These are phyloP conservation scores for Drosophila littoralis DNA, from an alignment of 1,140 invertebrate species.

Conservation along the genomic window DNA sequence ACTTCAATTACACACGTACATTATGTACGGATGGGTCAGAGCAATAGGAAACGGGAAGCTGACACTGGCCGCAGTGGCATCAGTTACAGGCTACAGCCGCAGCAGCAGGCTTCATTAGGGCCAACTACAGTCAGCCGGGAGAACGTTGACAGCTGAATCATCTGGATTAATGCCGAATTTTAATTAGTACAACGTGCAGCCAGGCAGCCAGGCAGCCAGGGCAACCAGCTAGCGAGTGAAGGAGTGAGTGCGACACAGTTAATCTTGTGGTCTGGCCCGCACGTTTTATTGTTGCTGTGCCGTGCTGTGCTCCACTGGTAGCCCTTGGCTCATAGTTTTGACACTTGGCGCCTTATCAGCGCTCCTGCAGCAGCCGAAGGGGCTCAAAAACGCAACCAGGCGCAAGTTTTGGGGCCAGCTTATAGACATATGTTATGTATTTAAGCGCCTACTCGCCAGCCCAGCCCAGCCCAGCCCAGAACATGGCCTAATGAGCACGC, in stretches of 20 bases:
- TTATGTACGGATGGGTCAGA: conserved; percentile 3
- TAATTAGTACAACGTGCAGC: conserved; percentile 76
- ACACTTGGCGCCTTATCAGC: conserved; percentile 76
- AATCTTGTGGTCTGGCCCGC: conserved; percentile 56
- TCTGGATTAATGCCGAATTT: conserved; percentile 83
- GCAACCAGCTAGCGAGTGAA: neutral
- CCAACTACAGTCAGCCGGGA: conserved; percentile 19
- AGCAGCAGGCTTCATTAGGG: conserved; percentile 40
- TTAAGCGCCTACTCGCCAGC: neutral
- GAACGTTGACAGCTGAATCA: conserved; percentile 78
- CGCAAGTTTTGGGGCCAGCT: conserved; percentile 29
- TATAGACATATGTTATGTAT: neutral
- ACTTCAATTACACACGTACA: conserved; percentile 78
- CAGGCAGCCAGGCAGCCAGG: neutral
- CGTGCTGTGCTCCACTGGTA: neutral
- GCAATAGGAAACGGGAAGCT: neutral
- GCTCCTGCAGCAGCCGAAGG: conserved; percentile 46
- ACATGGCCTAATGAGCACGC: conserved; percentile 46
- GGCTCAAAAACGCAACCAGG: conserved; percentile 46
- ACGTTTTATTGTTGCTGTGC: conserved; percentile 29
- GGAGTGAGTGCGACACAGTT: conserved; percentile 47
- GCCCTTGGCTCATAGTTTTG: conserved; percentile 59
- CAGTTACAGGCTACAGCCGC: neutral
- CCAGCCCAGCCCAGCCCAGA: neutral
- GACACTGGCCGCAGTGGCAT: conserved; percentile 18